A percentile compares a stretch with the other conserved stretches of the same genome.
Evolutionary conservation across 2,113 vertebrate genomes (phyloP).

Genomic region (Amphilophus citrinellus): DNA sequence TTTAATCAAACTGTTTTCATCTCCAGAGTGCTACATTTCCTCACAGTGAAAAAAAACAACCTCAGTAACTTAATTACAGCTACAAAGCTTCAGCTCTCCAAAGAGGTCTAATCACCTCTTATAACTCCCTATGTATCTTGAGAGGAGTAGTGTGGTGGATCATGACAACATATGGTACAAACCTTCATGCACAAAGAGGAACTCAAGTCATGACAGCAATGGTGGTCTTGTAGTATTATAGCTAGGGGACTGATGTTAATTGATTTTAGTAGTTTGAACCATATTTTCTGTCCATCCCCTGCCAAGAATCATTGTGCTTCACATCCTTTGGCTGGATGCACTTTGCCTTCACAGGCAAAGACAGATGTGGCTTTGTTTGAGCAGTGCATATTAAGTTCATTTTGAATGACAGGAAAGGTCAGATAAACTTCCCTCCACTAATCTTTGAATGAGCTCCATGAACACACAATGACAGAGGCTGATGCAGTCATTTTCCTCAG

Average conservation of each 20-base stretch:
- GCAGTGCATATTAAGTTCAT: slow-evolving; percentile 37
- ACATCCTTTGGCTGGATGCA: not conserved
- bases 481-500: slow-evolving; percentile 13
- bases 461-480: slow-evolving; percentile 55
- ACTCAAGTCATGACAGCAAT: not conserved
- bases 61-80: not conserved
- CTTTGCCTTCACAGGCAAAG: not conserved
- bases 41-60: not conserved
- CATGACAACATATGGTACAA: rapidly evolving
- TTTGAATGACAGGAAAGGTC: slow-evolving; percentile 44
- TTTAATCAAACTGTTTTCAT: not conserved
- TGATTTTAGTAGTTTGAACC: not conserved
- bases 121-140: not conserved
- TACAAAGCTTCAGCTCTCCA: not conserved
- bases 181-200: not conserved
- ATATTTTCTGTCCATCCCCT: not conserved
- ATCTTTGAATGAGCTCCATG: slow-evolving; percentile 46
- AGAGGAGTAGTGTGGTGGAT: not conserved
- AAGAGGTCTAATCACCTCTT: not conserved
- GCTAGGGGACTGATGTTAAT: not conserved
- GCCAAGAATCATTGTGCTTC: not conserved
- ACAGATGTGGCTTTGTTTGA: slow-evolving; percentile 22
- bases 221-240: rapidly evolving
- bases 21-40: not conserved
- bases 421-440: slow-evolving; percentile 35